Percentiles rank a stretch among this genome's conserved stretches.
Conservation (phyloP, 2,888 invertebrate genomes). For the Mesoligia furuncula region DNA sequence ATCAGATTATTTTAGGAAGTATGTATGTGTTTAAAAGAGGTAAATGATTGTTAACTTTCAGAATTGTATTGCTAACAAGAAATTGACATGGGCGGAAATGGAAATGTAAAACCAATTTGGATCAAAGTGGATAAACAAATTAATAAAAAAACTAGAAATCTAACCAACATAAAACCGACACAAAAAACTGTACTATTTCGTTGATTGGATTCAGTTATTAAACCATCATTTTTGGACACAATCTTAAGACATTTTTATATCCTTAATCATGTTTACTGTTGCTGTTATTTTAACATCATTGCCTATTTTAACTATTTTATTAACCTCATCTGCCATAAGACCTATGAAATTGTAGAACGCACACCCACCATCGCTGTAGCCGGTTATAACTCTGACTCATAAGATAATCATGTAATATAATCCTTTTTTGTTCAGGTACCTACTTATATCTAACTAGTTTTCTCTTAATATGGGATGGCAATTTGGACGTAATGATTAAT, state of each 20-base stretch:
- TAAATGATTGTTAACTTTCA: conserved; percentile 4
- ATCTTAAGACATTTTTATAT: neutral
- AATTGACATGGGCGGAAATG: conserved; percentile 3
- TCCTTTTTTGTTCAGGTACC: conserved; percentile 39
- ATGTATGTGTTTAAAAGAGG: neutral
- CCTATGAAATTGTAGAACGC: conserved; percentile 15
- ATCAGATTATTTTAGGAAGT: neutral
- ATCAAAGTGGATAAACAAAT: conserved; percentile 1
- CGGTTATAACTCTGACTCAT: conserved; percentile 49
- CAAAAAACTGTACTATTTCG: neutral
- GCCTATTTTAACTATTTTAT: neutral
- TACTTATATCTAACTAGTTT: conserved; percentile 28
- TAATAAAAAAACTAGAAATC: neutral
- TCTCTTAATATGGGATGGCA: conserved; percentile 26
- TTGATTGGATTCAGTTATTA: neutral
- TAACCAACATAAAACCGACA: neutral
- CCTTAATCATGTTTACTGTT: neutral
- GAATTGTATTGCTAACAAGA: neutral
- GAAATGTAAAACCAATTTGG: conserved; percentile 27
- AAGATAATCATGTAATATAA: conserved; percentile 24
- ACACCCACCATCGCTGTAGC: conserved; percentile 31
- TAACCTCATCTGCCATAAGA: conserved; percentile 8
- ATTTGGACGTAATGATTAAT: conserved; percentile 31
- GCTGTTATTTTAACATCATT: neutral
- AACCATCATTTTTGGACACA: neutral